Evolutionary conservation across 1,140 invertebrate genomes (phyloP), one percentile per base, ranked within the genome.

Genomic region (Aphidius ervi): DNA sequence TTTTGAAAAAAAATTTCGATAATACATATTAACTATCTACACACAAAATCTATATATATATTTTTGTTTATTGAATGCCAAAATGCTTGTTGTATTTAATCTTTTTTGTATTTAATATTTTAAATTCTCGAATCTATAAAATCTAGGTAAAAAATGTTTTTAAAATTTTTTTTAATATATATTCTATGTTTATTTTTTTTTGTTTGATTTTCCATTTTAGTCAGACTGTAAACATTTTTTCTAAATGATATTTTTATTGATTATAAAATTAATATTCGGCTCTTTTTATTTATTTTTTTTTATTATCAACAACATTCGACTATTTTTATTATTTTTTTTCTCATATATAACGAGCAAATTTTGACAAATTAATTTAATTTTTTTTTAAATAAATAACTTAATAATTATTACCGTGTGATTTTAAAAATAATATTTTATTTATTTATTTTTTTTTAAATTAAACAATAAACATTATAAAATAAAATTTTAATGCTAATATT

Each of bases 171-270:
- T 31, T 31, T 31, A 3, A 3, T 31, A 31, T 31, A 3, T 31
- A 31, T 31, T 31, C 16, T 31, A 31, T 31, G 4, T 31, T 1
- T 31, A 31, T 31, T 31, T 31, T 31, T 31, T 31, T 31, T 31
- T n/a, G 31, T 61, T 75, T 77, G 70, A 75, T 76, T 75, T 71
- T 72, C 64, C 54, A 56, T 69, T 69, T 59, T 67, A 62, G 68
- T 74, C 67, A 76, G 68, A 73, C 67, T 68, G 58, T 67, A 41
- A n/a, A 9, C 39, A 52, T 48, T 37, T 54, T 61, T 6, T 59
- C 46, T 65, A 58, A 65, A 48, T 59, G 46, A 62, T 67, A 58
- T 52, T 63, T 59, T 59, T 68, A 62, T 20, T 57, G 67, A 62
- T 66, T 63, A 62, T 62, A 20, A 23, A 46, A 56, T 31, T 31